phyloP scores from a whole-genome alignment of 2,888 invertebrate genomes.

The Brassicogethes aeneus region DNA sequence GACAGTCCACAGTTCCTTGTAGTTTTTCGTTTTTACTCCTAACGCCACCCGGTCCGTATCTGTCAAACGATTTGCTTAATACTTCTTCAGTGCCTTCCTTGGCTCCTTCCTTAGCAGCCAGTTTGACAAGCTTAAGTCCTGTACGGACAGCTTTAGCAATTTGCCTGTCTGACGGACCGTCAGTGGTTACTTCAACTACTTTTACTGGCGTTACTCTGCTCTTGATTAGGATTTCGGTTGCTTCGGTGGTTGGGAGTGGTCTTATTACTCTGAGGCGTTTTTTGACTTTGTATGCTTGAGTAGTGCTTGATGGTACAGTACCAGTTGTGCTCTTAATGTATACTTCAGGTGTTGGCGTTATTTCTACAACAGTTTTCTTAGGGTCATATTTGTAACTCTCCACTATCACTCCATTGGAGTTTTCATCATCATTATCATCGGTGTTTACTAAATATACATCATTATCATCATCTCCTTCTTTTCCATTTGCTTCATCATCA shows the following conservation, averaged over 20 bases:
- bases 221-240: conserved; percentile 12
- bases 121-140: conserved; percentile 31
- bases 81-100: conserved; percentile 39
- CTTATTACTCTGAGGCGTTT: conserved; percentile 22
- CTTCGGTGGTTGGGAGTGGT: conserved; percentile 13
- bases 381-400: conserved; percentile 30
- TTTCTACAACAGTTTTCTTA: conserved; percentile 22
- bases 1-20: conserved; percentile 52
- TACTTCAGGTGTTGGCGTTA: conserved; percentile 25
- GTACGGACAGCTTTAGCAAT: conserved; percentile 27
- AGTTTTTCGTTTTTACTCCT: conserved; percentile 51
- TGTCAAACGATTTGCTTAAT: conserved; percentile 40
- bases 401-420: conserved; percentile 23
- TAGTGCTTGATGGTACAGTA: conserved; percentile 12
- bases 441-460: conserved; percentile 28
- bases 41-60: conserved; percentile 55
- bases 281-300: conserved; percentile 16
- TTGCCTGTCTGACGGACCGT: conserved; percentile 18
- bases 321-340: conserved; percentile 17
- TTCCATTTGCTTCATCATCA: conserved; percentile 17
- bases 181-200: not conserved
- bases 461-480: conserved; percentile 24
- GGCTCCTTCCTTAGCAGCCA: conserved; percentile 30
- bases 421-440: conserved; percentile 18
- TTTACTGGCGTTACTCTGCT: conserved; percentile 7